Evolutionary conservation across 1,140 invertebrate species (phyloP).

Genomic region (Sinonovacula constricta): DNA sequence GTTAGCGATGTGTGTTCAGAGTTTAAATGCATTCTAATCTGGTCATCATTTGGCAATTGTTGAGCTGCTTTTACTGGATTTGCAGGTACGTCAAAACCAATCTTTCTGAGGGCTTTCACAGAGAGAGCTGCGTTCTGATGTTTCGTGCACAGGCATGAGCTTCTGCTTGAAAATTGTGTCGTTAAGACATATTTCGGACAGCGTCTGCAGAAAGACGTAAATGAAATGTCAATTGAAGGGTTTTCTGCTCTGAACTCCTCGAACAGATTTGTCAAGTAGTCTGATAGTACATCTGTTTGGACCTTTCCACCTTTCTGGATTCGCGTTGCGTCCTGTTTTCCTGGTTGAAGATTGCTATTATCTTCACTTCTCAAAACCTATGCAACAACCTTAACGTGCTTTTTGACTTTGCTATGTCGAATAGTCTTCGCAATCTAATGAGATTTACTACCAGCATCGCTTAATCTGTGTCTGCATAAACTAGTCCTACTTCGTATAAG

Average conservation of each 20-base stretch:
- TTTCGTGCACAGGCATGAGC: neutral
- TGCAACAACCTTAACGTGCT: neutral
- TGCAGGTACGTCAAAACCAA: neutral
- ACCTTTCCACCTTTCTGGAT: neutral
- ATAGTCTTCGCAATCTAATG: neutral
- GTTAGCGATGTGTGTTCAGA: neutral
- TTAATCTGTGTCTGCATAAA: constrained; percentile 20
- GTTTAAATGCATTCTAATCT: neutral
- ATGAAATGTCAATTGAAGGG: neutral
- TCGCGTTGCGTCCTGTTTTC: constrained; percentile 21
- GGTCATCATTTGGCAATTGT: constrained; percentile 5
- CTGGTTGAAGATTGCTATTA: constrained; percentile 37
- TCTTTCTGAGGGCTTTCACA: constrained; percentile 5
- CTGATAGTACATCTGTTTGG: constrained; percentile 6
- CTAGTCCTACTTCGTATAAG: constrained; percentile 15
- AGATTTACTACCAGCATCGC: constrained; percentile 1
- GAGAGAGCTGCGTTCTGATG: neutral
- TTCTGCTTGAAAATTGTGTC: neutral
- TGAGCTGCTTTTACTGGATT: constrained; percentile 22
- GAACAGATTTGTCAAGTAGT: constrained; percentile 15
- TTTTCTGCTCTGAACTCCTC: constrained; percentile 10
- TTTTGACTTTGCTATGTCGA: constrained; percentile 15
- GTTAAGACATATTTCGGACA: neutral
- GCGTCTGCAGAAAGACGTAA: neutral
- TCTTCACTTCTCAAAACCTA: constrained; percentile 34